Conservation (phyloP, 2,888 invertebrate genomes). For the Stenolophus ochropezus region DNA sequence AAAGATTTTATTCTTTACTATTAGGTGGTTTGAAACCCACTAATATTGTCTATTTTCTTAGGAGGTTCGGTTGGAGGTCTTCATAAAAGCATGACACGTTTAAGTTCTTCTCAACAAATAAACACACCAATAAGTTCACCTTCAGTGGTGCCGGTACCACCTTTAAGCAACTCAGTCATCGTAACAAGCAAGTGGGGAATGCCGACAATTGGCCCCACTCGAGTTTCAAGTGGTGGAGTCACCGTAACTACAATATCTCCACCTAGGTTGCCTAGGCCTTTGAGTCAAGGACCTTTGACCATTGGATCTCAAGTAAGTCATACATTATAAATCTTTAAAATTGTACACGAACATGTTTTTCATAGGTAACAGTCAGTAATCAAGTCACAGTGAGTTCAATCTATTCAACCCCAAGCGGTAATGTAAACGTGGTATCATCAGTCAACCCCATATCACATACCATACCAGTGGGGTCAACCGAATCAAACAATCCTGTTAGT, state of each 20-base stretch:
- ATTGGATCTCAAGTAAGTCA: conserved; percentile 65
- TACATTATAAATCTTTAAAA: too few relatives aligned
- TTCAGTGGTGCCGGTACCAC: conserved; percentile 67
- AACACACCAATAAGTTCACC: conserved; percentile 71
- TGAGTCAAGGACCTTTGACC: conserved; percentile 75
- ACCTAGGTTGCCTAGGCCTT: conserved; percentile 72
- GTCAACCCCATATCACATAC: conserved; percentile 69
- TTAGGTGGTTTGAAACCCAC: too few relatives aligned
- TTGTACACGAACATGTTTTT: background rate
- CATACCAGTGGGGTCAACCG: conserved; percentile 68
- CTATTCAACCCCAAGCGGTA: conserved; percentile 70
- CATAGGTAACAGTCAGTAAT: conserved; percentile 52
- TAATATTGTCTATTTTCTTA: conserved; percentile 67
- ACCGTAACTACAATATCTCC: conserved; percentile 81
- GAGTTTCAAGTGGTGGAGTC: conserved; percentile 76
- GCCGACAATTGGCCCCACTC: conserved; percentile 71
- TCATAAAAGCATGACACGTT: conserved; percentile 88
- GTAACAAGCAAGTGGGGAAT: conserved; percentile 75
- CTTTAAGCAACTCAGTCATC: conserved; percentile 74
- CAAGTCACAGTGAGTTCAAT: conserved; percentile 70
- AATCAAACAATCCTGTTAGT: conserved; percentile 71
- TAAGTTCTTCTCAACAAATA: conserved; percentile 86
- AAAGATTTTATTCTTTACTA: too few relatives aligned
- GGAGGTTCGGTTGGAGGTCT: conserved; percentile 85
- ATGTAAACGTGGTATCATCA: conserved; percentile 70